phyloP scores from a whole-genome alignment of 1,140 invertebrate genomes.

The Ruditapes philippinarum region DNA sequence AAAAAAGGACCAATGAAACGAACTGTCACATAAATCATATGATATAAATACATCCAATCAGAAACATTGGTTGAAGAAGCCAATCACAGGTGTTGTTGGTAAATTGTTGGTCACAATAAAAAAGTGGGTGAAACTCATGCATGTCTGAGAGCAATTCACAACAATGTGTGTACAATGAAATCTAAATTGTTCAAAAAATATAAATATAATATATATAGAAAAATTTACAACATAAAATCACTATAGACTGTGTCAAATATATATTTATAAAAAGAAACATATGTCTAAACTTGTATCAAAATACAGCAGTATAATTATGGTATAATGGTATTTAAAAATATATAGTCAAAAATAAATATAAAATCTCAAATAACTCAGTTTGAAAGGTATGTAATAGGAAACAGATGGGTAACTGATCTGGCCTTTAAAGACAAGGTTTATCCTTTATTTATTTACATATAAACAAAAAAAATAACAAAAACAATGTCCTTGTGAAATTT shows the following conservation, averaged over 20 bases:
- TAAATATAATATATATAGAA: background rate
- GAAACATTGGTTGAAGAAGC: background rate
- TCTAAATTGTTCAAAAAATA: background rate
- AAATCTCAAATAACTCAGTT: too few species aligned
- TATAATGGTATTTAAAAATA: too few species aligned
- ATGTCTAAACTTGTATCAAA: background rate
- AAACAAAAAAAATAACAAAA: too few species aligned
- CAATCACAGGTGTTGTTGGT: too few species aligned
- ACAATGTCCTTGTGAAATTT: too few species aligned
- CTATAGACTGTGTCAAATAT: background rate
- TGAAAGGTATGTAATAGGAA: too few species aligned
- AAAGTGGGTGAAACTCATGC: background rate
- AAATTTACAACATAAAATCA: slow-evolving; percentile 11
- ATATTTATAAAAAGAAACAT: background rate
- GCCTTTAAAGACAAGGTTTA: too few species aligned
- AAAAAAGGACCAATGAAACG: slow-evolving; percentile 39
- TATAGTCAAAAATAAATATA: too few species aligned
- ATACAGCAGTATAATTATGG: too few species aligned
- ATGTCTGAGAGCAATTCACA: slow-evolving; percentile 15
- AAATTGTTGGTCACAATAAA: slow-evolving; percentile 28
- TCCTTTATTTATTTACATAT: too few species aligned
- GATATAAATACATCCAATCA: slow-evolving; percentile 9
- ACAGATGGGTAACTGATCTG: too few species aligned
- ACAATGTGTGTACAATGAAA: background rate
- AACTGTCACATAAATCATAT: slow-evolving; percentile 35